phyloP scores from a whole-genome alignment of 2,113 vertebrate species.

The Sapajus apella region DNA sequence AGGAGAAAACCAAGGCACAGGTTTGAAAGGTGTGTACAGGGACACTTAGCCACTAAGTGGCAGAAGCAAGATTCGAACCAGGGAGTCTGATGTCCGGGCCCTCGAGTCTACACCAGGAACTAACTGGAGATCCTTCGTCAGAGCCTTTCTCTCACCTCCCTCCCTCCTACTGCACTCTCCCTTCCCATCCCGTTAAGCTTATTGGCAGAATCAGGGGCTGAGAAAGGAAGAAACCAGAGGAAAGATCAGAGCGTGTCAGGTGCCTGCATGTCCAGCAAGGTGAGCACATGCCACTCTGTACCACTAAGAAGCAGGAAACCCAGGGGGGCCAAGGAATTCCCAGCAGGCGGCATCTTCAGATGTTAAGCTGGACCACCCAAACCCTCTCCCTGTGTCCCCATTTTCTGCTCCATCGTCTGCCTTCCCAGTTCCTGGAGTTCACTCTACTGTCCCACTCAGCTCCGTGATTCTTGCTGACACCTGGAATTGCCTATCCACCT shows the following conservation, averaged over 20 bases:
- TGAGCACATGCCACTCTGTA: neutral
- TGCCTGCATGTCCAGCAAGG: neutral
- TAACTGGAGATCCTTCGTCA: neutral
- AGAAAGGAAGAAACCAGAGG: neutral
- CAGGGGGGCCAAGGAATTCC: neutral
- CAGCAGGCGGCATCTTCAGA: neutral
- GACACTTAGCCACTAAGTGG: neutral
- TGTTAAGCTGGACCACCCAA: no score
- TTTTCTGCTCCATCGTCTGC: neutral
- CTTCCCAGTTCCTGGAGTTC: neutral
- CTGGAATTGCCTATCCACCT: neutral
- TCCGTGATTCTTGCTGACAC: neutral
- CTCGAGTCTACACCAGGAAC: neutral
- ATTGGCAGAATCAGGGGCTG: neutral
- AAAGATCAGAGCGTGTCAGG: neutral
- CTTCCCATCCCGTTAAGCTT: neutral
- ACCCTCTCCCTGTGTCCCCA: neutral
- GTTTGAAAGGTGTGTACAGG: neutral
- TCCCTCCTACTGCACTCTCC: neutral
- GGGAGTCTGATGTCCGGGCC: neutral
- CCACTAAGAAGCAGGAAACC: neutral
- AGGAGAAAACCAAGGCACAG: neutral
- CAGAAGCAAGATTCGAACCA: neutral
- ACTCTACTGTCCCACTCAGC: neutral
- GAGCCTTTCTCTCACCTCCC: neutral